Evolutionary conservation across 1,140 invertebrate species (phyloP).

Genomic region (Cephus cinctus): DNA sequence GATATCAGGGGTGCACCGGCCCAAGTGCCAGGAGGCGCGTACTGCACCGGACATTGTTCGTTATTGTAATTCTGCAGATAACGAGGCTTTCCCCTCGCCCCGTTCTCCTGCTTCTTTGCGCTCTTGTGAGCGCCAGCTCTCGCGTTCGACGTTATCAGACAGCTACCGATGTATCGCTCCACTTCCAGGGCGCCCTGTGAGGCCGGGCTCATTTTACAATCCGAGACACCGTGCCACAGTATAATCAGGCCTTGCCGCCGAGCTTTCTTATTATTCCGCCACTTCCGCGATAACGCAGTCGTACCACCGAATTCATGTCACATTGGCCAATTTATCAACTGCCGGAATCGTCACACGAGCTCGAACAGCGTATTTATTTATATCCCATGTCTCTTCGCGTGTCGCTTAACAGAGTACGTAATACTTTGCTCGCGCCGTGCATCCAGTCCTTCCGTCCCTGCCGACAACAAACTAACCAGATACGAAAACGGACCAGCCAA

Average conservation of each 20-base stretch:
- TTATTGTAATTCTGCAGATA: conserved; percentile 23
- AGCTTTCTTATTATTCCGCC: not conserved
- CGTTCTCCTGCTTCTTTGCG: conserved; percentile 23
- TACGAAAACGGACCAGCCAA: not conserved
- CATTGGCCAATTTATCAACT: too few species aligned
- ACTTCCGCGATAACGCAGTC: not conserved
- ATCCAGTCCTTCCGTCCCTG: not conserved
- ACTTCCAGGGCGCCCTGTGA: conserved; percentile 61
- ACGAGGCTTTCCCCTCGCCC: conserved; percentile 36
- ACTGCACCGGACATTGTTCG: conserved; percentile 40
- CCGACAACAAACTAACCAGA: too few species aligned
- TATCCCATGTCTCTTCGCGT: too few species aligned
- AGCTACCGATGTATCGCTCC: conserved; percentile 67
- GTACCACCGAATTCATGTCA: too few species aligned
- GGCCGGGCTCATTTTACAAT: conserved; percentile 61
- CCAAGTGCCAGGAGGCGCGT: conserved; percentile 53
- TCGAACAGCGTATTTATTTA: too few species aligned
- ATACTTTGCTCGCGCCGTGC: too few species aligned
- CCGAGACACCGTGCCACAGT: conserved; percentile 18
- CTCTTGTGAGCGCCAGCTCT: conserved; percentile 49
- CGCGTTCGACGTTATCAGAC: conserved; percentile 59
- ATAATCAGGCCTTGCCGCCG: not conserved
- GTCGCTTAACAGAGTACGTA: too few species aligned
- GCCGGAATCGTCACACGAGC: too few species aligned
- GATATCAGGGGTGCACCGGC: conserved; percentile 71